Evolutionary conservation across 2,797 vertebrate species (phyloP).

Genomic region (Manis javanica): DNA sequence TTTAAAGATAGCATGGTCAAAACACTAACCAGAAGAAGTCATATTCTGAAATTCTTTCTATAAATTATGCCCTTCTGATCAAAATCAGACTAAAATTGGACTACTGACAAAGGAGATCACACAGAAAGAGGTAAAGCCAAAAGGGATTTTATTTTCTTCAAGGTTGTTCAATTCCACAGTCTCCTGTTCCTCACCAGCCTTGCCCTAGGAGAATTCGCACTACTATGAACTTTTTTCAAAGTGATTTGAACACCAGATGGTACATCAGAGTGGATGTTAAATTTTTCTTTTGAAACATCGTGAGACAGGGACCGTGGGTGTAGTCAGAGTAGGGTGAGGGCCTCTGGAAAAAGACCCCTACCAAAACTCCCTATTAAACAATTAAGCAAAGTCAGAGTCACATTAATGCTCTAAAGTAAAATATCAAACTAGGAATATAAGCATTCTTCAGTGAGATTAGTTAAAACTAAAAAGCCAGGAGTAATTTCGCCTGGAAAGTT

Average conservation of each 20-base stretch:
- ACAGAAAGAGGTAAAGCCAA: conserved; percentile 10
- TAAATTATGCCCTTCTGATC: conserved; percentile 70
- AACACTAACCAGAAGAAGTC: neutral
- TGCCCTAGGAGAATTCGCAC: conserved; percentile 61
- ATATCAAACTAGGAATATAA: no score
- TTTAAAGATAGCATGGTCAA: conserved; percentile 51
- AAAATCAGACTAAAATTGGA: conserved; percentile 58
- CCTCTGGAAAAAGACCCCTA: no score
- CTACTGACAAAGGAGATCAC: conserved; percentile 19
- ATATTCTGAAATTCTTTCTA: conserved; percentile 62
- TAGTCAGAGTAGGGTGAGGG: no score
- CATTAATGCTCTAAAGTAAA: no score
- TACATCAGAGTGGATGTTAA: conserved; percentile 19
- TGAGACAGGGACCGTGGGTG: no score
- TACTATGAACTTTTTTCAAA: conserved; percentile 26
- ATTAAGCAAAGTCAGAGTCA: no score
- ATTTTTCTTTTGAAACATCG: conserved; percentile 24
- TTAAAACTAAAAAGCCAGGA: no score
- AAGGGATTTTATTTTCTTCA: conserved; percentile 58
- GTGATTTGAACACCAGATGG: conserved; percentile 44
- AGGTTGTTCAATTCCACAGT: conserved; percentile 24
- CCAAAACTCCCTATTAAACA: no score
- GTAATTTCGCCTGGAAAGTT: no score
- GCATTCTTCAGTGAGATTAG: no score
- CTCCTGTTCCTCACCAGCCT: conserved; percentile 12